These are phyloP conservation scores for Ryuthela nishihirai DNA, from an alignment of 2,888 invertebrate species.

Conservation along the genomic window DNA sequence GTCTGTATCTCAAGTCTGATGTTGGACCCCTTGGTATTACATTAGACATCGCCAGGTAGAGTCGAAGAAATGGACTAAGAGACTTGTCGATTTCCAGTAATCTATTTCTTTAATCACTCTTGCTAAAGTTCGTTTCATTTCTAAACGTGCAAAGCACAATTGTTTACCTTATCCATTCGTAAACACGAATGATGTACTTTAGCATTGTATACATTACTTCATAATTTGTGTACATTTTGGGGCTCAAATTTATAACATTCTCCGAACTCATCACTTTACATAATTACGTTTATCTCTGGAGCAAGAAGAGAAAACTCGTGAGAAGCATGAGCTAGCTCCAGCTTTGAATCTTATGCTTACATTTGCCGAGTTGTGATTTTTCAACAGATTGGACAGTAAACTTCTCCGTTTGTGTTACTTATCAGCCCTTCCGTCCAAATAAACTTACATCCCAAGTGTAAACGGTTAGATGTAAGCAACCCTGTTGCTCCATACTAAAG, in stretches of 20 bases:
- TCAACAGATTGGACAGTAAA: slow-evolving; percentile 30
- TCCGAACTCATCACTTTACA: slow-evolving; percentile 31
- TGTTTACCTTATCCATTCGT: slow-evolving; percentile 16
- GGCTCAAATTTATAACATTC: too few species aligned
- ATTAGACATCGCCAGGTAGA: too few species aligned
- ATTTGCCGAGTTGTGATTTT: slow-evolving; percentile 29
- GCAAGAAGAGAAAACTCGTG: slow-evolving; percentile 1
- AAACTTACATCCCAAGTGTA: slow-evolving; percentile 31
- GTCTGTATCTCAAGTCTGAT: too few species aligned
- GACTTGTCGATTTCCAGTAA: too few species aligned
- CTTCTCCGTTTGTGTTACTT: slow-evolving; percentile 19
- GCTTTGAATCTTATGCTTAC: slow-evolving; percentile 10
- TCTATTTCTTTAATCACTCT: too few species aligned
- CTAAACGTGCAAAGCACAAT: too few species aligned
- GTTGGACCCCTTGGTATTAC: too few species aligned
- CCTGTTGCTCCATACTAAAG: too few species aligned
- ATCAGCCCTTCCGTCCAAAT: slow-evolving; percentile 34
- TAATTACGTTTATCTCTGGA: slow-evolving; percentile 28
- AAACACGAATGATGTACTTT: slow-evolving; percentile 19
- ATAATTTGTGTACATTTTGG: slow-evolving; percentile 23
- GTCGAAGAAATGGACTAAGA: too few species aligned
- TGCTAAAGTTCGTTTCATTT: too few species aligned
- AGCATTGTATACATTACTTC: slow-evolving; percentile 22
- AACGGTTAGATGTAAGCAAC: too few species aligned
- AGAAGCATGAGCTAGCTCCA: background rate